These are phyloP conservation scores for Synanthedon formicaeformis DNA, from an alignment of 2,888 invertebrate genomes.

Conservation along the genomic window DNA sequence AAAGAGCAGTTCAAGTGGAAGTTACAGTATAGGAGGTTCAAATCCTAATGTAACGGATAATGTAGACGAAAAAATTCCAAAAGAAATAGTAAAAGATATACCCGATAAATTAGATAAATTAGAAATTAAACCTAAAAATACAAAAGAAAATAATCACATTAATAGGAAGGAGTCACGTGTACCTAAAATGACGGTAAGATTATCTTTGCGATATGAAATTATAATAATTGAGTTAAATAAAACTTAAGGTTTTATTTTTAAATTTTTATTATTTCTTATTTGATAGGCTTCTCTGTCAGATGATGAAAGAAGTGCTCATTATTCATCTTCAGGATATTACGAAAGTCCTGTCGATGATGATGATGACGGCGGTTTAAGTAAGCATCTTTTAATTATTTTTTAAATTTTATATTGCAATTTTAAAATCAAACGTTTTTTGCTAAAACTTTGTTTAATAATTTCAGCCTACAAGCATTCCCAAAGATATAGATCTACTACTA, in stretches of 20 bases:
- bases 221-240: background rate
- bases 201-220: background rate
- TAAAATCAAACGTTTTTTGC: background rate
- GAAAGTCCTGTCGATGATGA: slow-evolving; percentile 80
- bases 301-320: slow-evolving; percentile 77
- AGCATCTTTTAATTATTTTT: slow-evolving; percentile 11
- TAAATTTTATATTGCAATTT: background rate
- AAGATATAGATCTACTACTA: slow-evolving; percentile 51
- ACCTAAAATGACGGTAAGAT: slow-evolving; percentile 51
- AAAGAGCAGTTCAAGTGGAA: slow-evolving; percentile 65
- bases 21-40: slow-evolving; percentile 62
- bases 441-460: slow-evolving; percentile 5
- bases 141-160: slow-evolving; percentile 29
- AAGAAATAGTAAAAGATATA: slow-evolving; percentile 33
- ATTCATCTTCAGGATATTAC: slow-evolving; percentile 81
- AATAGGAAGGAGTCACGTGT: slow-evolving; percentile 43
- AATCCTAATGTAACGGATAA: slow-evolving; percentile 56
- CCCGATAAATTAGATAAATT: slow-evolving; percentile 31
- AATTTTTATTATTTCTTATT: slow-evolving; percentile 1
- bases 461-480: slow-evolving; percentile 65
- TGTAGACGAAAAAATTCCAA: slow-evolving; percentile 29
- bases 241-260: background rate
- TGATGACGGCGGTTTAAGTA: slow-evolving; percentile 67
- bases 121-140: slow-evolving; percentile 20
- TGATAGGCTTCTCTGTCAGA: slow-evolving; percentile 73